phyloP scores from a whole-genome alignment of 2,888 invertebrate species.

The Lomographa bimaculata region DNA sequence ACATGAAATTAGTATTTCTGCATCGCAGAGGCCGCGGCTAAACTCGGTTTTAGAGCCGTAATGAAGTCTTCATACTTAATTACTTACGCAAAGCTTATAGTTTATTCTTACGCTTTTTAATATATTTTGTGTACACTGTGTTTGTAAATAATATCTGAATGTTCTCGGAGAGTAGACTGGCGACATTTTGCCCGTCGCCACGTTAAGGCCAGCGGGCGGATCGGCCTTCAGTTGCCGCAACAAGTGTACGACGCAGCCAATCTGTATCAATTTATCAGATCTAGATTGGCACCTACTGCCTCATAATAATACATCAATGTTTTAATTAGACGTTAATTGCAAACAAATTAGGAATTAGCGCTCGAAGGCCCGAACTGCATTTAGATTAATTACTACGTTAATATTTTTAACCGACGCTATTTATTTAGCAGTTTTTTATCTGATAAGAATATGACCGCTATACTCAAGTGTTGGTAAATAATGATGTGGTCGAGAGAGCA shows the following conservation, averaged over 20 bases:
- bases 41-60: not conserved
- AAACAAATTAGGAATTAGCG: constrained; percentile 8
- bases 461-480: too few species aligned
- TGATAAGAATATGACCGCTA: too few species aligned
- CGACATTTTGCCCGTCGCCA: constrained; percentile 70
- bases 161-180: constrained; percentile 36
- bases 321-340: constrained; percentile 14
- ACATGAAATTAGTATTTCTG: constrained; percentile 2
- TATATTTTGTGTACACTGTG: too few species aligned
- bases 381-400: too few species aligned
- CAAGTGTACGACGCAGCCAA: constrained; percentile 60
- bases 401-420: too few species aligned
- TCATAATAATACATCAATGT: constrained; percentile 16
- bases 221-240: constrained; percentile 60
- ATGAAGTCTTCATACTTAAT: constrained; percentile 2
- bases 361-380: constrained; percentile 2
- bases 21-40: not conserved
- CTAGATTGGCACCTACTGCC: constrained; percentile 11
- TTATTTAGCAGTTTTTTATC: too few species aligned
- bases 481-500: too few species aligned
- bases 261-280: constrained; percentile 30
- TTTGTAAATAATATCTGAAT: constrained; percentile 20
- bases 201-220: constrained; percentile 58
- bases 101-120: too few species aligned
- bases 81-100: constrained; percentile 3